Percentiles rank a stretch among this genome's conserved stretches.
phyloP scores from a whole-genome alignment of 1,140 invertebrate genomes.

The Anagrus nilaparvatae region DNA sequence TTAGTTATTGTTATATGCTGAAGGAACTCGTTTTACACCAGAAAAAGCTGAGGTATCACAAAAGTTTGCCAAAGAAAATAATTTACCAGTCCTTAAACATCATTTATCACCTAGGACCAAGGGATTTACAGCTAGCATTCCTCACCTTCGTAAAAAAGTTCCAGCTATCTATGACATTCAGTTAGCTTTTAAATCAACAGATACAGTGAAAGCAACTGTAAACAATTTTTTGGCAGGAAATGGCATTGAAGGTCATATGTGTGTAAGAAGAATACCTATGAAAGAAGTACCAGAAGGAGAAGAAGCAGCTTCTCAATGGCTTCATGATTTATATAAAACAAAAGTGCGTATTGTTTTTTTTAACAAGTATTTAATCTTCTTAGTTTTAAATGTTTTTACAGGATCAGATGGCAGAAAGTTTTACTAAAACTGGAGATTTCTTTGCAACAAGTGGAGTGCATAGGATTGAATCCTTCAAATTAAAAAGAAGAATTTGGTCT shows the following conservation, averaged over 20 bases:
- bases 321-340: slow-evolving; percentile 67
- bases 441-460: slow-evolving; percentile 62
- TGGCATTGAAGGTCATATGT: slow-evolving; percentile 62
- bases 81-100: slow-evolving; percentile 75
- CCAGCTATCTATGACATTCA: slow-evolving; percentile 80
- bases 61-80: slow-evolving; percentile 78
- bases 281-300: slow-evolving; percentile 72
- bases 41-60: slow-evolving; percentile 80
- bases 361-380: neutral
- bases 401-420: slow-evolving; percentile 74
- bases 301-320: slow-evolving; percentile 65
- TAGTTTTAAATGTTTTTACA: slow-evolving; percentile 33
- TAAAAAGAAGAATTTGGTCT: slow-evolving; percentile 52
- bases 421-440: slow-evolving; percentile 72
- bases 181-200: slow-evolving; percentile 61
- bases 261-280: slow-evolving; percentile 72
- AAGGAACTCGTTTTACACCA: slow-evolving; percentile 86
- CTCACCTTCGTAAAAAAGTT: slow-evolving; percentile 61
- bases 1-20: slow-evolving; percentile 82
- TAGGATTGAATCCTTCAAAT: slow-evolving; percentile 45
- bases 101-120: slow-evolving; percentile 87
- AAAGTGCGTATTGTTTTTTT: slow-evolving; percentile 49
- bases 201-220: slow-evolving; percentile 62
- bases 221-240: slow-evolving; percentile 74
- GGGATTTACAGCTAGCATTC: slow-evolving; percentile 75